A percentile compares a stretch with the other conserved stretches of the same genome.
phyloP scores from a whole-genome alignment of 2,113 vertebrate species.

The Centropristis striata region DNA sequence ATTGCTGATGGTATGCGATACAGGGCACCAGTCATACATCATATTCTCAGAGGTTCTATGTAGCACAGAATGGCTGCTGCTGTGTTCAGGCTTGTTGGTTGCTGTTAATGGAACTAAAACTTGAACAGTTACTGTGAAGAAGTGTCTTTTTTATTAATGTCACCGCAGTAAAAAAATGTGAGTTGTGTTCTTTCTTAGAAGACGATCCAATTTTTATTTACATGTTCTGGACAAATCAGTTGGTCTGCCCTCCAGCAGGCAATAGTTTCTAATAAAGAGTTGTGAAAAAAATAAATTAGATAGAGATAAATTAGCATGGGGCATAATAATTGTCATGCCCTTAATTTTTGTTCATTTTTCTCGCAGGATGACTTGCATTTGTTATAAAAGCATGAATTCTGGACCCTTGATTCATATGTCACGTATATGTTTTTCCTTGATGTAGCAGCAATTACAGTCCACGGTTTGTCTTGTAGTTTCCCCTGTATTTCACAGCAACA shows the following conservation, averaged over 20 bases:
- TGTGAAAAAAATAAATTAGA: too few species aligned
- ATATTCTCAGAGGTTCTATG: conserved; percentile 56
- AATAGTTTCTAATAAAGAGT: conserved; percentile 20
- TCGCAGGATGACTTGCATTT: too few species aligned
- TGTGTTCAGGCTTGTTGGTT: conserved; percentile 62
- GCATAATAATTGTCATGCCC: too few species aligned
- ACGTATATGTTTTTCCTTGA: conserved; percentile 32
- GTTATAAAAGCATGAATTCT: too few species aligned
- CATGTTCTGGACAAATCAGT: conserved; percentile 5
- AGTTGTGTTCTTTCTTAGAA: not conserved
- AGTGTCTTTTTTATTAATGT: conserved; percentile 11
- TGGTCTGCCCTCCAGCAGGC: not conserved
- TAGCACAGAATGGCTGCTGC: conserved; percentile 25
- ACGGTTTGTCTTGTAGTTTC: conserved; percentile 14
- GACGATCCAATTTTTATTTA: not conserved
- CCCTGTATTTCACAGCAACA: conserved; percentile 2
- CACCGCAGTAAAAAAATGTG: not conserved
- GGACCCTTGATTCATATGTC: too few species aligned
- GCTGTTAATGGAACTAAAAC: conserved; percentile 20
- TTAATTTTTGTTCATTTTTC: too few species aligned
- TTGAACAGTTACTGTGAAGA: conserved; percentile 17
- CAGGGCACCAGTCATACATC: conserved; percentile 69
- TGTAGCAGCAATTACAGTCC: conserved; percentile 22
- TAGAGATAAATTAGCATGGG: too few species aligned
- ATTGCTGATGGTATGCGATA: conserved; percentile 72